A percentile compares a stretch with the other conserved stretches of the same genome.
Evolutionary conservation across 2,888 invertebrate genomes (phyloP).

Genomic region (Ganaspis brasiliensis): DNA sequence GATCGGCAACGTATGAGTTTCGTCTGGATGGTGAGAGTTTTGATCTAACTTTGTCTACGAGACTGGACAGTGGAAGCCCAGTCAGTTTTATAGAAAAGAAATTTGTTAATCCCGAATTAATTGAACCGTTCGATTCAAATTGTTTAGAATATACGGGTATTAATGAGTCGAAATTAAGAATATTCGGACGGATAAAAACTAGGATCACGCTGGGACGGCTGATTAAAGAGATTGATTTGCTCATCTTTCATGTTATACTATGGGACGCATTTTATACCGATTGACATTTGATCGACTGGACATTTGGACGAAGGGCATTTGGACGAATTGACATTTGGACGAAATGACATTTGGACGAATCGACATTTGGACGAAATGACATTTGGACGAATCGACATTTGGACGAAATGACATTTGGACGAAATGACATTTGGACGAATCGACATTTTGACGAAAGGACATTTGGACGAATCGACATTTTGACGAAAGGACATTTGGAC

Average conservation of each 20-base stretch:
- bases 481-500: too few species aligned
- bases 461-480: too few species aligned
- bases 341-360: too few species aligned
- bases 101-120: conserved; percentile 16
- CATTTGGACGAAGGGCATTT: too few species aligned
- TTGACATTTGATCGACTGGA: too few species aligned
- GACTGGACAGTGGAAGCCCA: conserved; percentile 45
- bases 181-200: not conserved
- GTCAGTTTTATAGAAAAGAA: conserved; percentile 42
- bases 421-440: too few species aligned
- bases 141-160: conserved; percentile 26
- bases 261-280: too few species aligned
- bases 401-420: too few species aligned
- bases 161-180: conserved; percentile 26
- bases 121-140: not conserved
- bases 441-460: too few species aligned
- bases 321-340: too few species aligned
- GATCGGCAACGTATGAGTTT: not conserved
- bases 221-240: not conserved
- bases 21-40: conserved; percentile 21
- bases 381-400: too few species aligned
- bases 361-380: too few species aligned
- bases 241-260: not conserved
- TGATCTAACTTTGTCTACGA: conserved; percentile 9
- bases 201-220: not conserved